Evolutionary conservation across 2,113 vertebrate genomes (phyloP).

Genomic region (Crypturellus undulatus): DNA sequence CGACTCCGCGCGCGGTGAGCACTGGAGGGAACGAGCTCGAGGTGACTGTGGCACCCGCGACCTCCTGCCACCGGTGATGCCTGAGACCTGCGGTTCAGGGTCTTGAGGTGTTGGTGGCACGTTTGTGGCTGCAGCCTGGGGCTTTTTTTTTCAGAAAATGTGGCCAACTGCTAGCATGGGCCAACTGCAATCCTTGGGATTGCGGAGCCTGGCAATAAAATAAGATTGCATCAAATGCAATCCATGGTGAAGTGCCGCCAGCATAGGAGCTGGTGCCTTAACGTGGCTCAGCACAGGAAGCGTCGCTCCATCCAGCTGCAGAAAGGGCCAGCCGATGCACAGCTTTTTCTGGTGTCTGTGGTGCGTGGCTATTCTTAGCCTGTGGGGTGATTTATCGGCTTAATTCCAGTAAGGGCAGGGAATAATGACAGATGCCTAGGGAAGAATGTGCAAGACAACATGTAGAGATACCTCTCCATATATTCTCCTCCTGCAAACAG

Average conservation of each 20-base stretch:
- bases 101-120: neutral
- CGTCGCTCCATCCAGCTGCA: neutral
- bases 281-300: neutral
- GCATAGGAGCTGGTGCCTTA: neutral
- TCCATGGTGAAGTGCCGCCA: rapidly evolving
- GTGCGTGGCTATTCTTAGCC: neutral
- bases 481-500: neutral
- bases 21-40: neutral
- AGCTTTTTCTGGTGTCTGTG: neutral
- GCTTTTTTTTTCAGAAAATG: neutral
- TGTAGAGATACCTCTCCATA: rapidly evolving
- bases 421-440: neutral
- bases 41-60: rapidly evolving
- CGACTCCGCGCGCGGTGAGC: rapidly evolving
- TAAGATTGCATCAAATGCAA: no score
- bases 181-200: no score
- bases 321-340: neutral
- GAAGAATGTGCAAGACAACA: neutral
- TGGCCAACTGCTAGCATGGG: rapidly evolving
- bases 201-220: no score
- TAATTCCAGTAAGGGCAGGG: neutral
- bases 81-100: rapidly evolving
- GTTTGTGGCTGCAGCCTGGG: neutral
- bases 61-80: rapidly evolving
- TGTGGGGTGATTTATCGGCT: neutral